Evolutionary conservation across 2,888 invertebrate species (phyloP).

Genomic region (Phlogophora meticulosa): DNA sequence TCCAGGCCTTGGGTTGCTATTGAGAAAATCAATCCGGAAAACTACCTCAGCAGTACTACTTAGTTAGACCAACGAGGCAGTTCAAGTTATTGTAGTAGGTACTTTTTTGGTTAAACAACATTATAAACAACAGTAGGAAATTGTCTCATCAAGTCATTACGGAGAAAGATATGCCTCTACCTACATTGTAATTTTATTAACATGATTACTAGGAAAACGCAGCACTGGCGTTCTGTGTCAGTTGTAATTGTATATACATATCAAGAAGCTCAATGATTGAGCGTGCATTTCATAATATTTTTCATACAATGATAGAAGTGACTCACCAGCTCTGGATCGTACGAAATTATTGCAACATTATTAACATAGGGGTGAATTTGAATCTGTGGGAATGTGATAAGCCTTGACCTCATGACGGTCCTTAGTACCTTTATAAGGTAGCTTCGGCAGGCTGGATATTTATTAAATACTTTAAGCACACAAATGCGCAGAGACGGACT

Average conservation of each 20-base stretch:
- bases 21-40: too few relatives aligned
- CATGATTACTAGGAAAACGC: conserved; percentile 32
- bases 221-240: conserved; percentile 14
- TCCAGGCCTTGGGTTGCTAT: too few relatives aligned
- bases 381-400: too few relatives aligned
- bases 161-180: conserved; percentile 13
- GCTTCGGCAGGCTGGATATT: too few relatives aligned
- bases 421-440: too few relatives aligned
- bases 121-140: background rate
- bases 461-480: too few relatives aligned
- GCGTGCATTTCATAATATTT: conserved; percentile 43
- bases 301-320: conserved; percentile 3
- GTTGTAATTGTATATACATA: conserved; percentile 3
- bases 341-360: conserved; percentile 21
- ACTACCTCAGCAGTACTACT: too few relatives aligned
- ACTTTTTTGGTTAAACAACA: background rate
- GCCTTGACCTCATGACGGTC: too few relatives aligned
- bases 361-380: background rate
- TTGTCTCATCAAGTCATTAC: conserved; percentile 21
- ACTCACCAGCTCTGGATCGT: conserved; percentile 9
- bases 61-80: too few relatives aligned
- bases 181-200: conserved; percentile 27
- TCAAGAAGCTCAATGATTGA: conserved; percentile 4
- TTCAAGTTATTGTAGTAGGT: too few relatives aligned
- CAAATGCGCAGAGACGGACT: too few relatives aligned